Percentiles rank a stretch among this genome's conserved stretches.
phyloP scores from a whole-genome alignment of 2,797 vertebrate genomes.

The Argyrosomus regius region DNA sequence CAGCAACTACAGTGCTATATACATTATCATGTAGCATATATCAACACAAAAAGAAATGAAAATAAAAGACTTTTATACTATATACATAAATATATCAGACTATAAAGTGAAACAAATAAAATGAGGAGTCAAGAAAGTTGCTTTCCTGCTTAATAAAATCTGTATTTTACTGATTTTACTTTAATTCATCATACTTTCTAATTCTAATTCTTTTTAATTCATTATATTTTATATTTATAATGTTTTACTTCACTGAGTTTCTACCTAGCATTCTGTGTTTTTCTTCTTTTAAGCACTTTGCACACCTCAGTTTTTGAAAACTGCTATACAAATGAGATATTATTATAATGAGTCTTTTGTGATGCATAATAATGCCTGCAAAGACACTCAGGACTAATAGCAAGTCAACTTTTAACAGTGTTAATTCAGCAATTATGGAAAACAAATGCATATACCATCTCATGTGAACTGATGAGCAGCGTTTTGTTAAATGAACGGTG shows the following conservation, averaged over 20 bases:
- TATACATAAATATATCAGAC: not conserved
- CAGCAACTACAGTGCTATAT: not conserved
- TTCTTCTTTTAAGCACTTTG: not conserved
- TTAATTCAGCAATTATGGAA: conserved; percentile 34
- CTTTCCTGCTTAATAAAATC: no score
- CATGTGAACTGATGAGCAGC: not conserved
- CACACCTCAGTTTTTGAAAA: not conserved
- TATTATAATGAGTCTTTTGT: conserved; percentile 1
- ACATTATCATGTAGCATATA: not conserved
- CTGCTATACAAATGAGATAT: not conserved
- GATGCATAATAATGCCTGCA: not conserved
- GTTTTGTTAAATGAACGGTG: not conserved
- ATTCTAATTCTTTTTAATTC: no score
- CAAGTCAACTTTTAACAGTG: not conserved
- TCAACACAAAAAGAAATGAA: not conserved
- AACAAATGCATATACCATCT: conserved; percentile 3
- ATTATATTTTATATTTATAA: not conserved
- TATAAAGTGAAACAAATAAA: not conserved
- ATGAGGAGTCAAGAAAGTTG: no score
- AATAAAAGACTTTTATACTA: not conserved
- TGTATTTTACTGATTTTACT: not conserved
- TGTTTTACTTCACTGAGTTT: not conserved
- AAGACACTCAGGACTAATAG: conserved; percentile 15
- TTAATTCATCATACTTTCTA: not conserved
- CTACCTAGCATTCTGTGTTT: no score